Conservation (phyloP, 2,797 vertebrate genomes). For the Glyptemys insculpta region DNA sequence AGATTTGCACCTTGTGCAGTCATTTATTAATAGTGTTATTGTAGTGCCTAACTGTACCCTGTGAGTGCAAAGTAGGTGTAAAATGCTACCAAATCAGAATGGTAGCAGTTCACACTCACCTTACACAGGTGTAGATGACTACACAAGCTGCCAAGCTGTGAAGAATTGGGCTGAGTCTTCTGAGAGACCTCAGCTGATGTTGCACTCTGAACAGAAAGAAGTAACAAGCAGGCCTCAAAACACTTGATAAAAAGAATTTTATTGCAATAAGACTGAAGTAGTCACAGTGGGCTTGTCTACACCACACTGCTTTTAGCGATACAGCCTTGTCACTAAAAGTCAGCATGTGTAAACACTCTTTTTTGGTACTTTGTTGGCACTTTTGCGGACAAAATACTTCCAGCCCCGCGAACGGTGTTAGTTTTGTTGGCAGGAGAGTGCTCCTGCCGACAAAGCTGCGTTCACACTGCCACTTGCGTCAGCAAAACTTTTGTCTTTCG, state of each 20-base stretch:
- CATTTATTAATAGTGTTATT: not conserved
- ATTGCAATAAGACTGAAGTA: not conserved
- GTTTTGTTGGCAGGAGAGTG: no score
- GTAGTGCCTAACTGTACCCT: no score
- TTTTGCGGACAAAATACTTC: no score
- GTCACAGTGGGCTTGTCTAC: not conserved
- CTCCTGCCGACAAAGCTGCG: no score
- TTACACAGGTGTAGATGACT: not conserved
- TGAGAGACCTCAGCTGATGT: not conserved
- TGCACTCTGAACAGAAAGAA: not conserved
- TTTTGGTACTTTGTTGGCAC: no score
- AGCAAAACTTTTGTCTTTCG: no score
- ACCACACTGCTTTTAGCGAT: no score
- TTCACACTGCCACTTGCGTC: no score
- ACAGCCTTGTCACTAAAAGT: no score
- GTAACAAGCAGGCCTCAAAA: not conserved
- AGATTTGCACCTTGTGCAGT: not conserved
- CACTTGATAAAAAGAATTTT: not conserved
- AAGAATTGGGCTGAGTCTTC: not conserved
- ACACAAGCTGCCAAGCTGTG: not conserved
- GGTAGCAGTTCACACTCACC: not conserved
- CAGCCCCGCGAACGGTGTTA: no score
- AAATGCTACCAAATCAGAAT: not conserved
- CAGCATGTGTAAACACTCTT: no score
- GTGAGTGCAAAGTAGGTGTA: not conserved